Percentiles rank a stretch among this genome's conserved stretches.
phyloP scores from a whole-genome alignment of 1,140 invertebrate genomes.

The Diachasmimorpha longicaudata region DNA sequence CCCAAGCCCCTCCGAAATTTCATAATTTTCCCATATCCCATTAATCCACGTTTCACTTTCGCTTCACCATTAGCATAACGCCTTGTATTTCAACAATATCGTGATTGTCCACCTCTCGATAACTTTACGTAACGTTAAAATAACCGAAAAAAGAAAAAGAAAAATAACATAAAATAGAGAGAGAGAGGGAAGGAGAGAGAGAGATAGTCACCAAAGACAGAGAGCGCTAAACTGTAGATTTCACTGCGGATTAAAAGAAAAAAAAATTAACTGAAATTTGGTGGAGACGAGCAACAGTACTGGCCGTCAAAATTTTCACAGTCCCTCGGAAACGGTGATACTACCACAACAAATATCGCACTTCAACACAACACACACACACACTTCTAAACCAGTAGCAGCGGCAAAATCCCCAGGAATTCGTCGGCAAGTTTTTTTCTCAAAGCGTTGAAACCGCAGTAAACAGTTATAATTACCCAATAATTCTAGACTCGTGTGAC shows the following conservation, averaged over 20 bases:
- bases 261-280: background rate
- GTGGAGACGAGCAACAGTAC: background rate
- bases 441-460: too few relatives aligned
- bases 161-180: background rate
- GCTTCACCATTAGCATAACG: slow-evolving; percentile 9
- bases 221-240: background rate
- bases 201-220: background rate
- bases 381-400: background rate
- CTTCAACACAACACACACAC: background rate
- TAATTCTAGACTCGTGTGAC: background rate
- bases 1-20: background rate
- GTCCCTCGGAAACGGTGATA: background rate
- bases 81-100: background rate
- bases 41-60: background rate
- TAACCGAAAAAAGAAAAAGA: background rate
- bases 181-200: background rate
- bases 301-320: background rate
- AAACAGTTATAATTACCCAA: background rate
- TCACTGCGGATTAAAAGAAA: background rate
- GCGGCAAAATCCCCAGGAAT: background rate
- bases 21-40: background rate
- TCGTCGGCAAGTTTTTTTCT: background rate
- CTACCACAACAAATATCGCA: background rate
- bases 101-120: background rate
- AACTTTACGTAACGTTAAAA: slow-evolving; percentile 3